Percentiles rank a stretch among this genome's conserved stretches.
These are phyloP conservation scores for Calonectris borealis DNA, from an alignment of 2,113 vertebrate species.

Conservation along the genomic window DNA sequence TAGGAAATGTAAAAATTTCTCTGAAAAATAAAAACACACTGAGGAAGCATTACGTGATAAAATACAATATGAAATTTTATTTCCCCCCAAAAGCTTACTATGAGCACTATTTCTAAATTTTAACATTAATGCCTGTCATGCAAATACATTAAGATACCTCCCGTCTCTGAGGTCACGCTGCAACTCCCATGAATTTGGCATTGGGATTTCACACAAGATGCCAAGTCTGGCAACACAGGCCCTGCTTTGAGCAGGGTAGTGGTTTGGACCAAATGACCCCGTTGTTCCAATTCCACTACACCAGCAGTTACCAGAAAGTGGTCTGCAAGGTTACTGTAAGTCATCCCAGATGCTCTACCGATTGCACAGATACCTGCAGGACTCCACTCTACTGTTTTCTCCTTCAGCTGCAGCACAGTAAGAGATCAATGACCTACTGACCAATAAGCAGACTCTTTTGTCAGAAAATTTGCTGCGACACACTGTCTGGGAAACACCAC, in stretches of 20 bases:
- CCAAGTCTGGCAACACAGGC: not conserved
- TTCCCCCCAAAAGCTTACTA: not conserved
- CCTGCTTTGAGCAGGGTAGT: not conserved
- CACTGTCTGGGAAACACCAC: not conserved
- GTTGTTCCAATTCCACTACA: not conserved
- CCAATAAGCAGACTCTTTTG: not conserved
- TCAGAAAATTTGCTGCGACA: not conserved
- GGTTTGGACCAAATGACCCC: not conserved
- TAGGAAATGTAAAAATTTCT: not conserved
- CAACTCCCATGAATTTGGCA: not conserved
- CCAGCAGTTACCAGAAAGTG: not conserved
- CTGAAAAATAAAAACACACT: not conserved
- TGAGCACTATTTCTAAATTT: not conserved
- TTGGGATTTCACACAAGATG: not conserved
- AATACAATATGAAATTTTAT: not conserved
- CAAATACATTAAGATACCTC: not conserved
- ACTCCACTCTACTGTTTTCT: not conserved
- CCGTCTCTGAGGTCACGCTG: not conserved
- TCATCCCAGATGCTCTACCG: not conserved
- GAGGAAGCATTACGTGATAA: not conserved
- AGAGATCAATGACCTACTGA: not conserved
- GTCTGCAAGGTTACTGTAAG: not conserved
- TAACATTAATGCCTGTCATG: not conserved
- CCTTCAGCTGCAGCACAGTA: not conserved
- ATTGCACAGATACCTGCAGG: not conserved